Base-by-base conservation (phyloP, 1,140 invertebrate species). In the Drosophila melanica region DNA sequence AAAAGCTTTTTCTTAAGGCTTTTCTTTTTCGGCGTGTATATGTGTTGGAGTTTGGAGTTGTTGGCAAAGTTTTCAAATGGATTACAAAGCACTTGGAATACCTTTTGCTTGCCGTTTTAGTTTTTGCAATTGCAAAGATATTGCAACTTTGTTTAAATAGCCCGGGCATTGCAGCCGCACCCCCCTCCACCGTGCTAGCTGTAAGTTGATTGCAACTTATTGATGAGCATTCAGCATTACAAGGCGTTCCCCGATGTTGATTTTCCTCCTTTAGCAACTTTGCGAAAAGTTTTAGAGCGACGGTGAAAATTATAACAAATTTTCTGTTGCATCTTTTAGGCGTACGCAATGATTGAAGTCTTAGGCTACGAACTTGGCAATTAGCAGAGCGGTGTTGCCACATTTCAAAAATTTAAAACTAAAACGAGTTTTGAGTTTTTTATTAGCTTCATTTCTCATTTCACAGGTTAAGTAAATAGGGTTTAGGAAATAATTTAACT, bases 21-120 rank as follows among this genome's bases (percentile, higher is more conserved):
- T 44, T 59, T 48, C 37, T 39, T 51, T 20, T 12, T 41, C n/a
- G 10, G 35, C 9, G 39, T 20, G 44, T 37, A 12, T 33, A 5
- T 39, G 20, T 18, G 27, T 27, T 41, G 41, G 18, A 54, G 23
- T 42, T 27, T 50, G 12, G 12, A 55, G 44, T 27, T 75, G 30
- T 35, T 50, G 62, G 37, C 47, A 81, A 86, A 79, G 51, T 87
- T 87, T 77, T 82, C 65, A 89, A 89, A 87, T 89, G 77, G 82
- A 89, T 89, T 87, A 79, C 79, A 82, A 79, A 87, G 82, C 84
- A 82, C 68, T 89, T 87, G 79, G 72, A 66, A 75, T 69, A 89
- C 57, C 82, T 76, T 81, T 60, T n/a, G 35, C 27, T 48, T 69
- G 66, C 18, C n/a, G 55, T 33, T 67, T 60, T 16, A 45, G 68